Evolutionary conservation across 2,113 vertebrate genomes (phyloP).

Genomic region (Eira barbara): DNA sequence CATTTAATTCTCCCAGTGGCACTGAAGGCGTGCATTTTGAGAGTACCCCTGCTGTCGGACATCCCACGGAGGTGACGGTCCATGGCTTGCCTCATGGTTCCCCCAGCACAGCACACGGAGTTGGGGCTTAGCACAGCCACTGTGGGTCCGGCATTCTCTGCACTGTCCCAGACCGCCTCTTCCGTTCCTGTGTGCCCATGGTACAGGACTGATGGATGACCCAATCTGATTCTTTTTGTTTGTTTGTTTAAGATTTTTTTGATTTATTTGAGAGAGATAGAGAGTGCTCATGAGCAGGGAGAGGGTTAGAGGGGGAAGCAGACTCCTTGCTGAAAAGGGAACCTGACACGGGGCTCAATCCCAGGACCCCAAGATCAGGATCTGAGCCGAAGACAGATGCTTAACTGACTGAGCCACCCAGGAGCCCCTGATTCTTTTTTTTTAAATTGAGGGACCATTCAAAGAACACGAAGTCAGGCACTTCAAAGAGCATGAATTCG

Average conservation of each 20-base stretch:
- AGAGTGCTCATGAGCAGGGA: no score
- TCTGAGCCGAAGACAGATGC: background rate
- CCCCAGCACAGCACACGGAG: background rate
- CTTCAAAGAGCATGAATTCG: background rate
- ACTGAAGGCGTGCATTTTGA: background rate
- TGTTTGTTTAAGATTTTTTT: background rate
- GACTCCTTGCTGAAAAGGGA: background rate
- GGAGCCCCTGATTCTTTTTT: background rate
- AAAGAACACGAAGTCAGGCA: background rate
- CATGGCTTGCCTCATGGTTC: background rate
- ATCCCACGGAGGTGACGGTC: background rate
- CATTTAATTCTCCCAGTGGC: background rate
- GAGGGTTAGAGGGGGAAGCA: background rate
- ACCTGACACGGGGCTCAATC: background rate
- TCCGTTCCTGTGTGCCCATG: background rate
- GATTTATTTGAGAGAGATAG: no score
- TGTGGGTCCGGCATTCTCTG: background rate
- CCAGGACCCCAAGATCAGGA: background rate
- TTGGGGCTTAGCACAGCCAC: background rate
- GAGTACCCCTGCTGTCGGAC: rapidly evolving
- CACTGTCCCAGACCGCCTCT: background rate
- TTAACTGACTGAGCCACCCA: background rate
- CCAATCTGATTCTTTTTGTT: background rate
- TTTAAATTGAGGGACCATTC: background rate
- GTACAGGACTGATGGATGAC: background rate